Percentiles rank a stretch among this genome's conserved stretches.
These are phyloP conservation scores for Dicranocentrus wangi DNA, from an alignment of 2,888 invertebrate species.

Conservation along the genomic window DNA sequence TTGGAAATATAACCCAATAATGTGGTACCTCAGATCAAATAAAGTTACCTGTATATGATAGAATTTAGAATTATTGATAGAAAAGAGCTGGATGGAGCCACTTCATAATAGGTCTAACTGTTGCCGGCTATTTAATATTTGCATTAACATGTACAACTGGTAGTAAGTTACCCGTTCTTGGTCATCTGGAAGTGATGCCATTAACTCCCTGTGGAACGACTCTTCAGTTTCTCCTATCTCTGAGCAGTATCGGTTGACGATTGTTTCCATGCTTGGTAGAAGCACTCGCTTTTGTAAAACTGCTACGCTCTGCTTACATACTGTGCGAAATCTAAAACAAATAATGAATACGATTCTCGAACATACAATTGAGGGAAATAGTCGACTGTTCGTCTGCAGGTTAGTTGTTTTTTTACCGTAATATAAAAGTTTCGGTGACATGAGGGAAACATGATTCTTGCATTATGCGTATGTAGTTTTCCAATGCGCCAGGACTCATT, in stretches of 20 bases:
- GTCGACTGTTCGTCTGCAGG: too few species aligned
- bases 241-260: constrained; percentile 74
- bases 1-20: constrained; percentile 74
- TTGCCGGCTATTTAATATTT: not conserved
- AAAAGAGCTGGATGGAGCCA: too few species aligned
- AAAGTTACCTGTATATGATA: constrained; percentile 26
- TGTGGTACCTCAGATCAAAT: constrained; percentile 42
- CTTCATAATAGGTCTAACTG: not conserved
- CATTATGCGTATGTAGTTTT: constrained; percentile 80
- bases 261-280: constrained; percentile 75
- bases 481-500: constrained; percentile 78
- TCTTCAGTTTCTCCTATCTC: constrained; percentile 34
- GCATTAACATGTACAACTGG: not conserved
- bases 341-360: not conserved
- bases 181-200: constrained; percentile 35
- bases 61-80: not conserved
- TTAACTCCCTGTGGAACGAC: constrained; percentile 3
- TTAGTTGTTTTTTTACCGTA: too few species aligned
- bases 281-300: constrained; percentile 75
- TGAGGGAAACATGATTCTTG: constrained; percentile 79
- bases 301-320: constrained; percentile 74
- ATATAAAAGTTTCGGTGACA: constrained; percentile 74
- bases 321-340: constrained; percentile 74
- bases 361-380: constrained; percentile 22
- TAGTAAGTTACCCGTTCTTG: constrained; percentile 52